Conservation (phyloP, 1,140 invertebrate genomes). For the Conus betulinus region DNA sequence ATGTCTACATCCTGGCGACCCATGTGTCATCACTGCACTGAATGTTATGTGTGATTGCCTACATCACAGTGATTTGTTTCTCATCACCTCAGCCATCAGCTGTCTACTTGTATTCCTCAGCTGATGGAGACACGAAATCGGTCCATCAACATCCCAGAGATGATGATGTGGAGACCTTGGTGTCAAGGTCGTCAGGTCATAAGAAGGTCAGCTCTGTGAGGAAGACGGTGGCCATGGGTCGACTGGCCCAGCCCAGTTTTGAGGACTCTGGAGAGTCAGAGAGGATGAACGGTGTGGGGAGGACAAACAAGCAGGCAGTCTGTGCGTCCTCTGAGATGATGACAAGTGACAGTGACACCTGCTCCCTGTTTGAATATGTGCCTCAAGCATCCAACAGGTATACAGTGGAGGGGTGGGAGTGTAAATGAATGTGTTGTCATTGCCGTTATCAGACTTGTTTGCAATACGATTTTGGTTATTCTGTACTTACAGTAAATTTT, state of each 20-base stretch:
- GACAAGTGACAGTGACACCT: slow-evolving; percentile 52
- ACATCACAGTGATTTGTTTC: too few relatives aligned
- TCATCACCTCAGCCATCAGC: too few relatives aligned
- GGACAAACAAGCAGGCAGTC: not conserved
- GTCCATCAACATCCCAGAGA: not conserved
- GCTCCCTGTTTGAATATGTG: slow-evolving; percentile 52
- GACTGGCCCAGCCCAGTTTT: slow-evolving; percentile 54
- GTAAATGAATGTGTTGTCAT: too few relatives aligned
- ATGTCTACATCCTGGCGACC: too few relatives aligned
- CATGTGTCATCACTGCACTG: too few relatives aligned
- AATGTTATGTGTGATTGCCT: too few relatives aligned
- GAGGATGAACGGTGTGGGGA: not conserved
- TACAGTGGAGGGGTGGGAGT: too few relatives aligned
- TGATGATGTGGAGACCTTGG: not conserved
- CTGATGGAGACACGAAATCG: not conserved
- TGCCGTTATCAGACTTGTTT: too few relatives aligned
- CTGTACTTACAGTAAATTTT: too few relatives aligned
- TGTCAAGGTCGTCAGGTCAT: not conserved
- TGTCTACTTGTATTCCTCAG: not conserved
- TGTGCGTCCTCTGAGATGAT: slow-evolving; percentile 26
- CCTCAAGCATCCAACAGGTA: slow-evolving; percentile 28
- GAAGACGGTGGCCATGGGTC: not conserved
- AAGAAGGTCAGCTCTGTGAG: slow-evolving; percentile 37
- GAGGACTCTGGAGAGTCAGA: slow-evolving; percentile 41
- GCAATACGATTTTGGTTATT: too few relatives aligned